phyloP scores from a whole-genome alignment of 2,113 vertebrate species.

The Vidua macroura region DNA sequence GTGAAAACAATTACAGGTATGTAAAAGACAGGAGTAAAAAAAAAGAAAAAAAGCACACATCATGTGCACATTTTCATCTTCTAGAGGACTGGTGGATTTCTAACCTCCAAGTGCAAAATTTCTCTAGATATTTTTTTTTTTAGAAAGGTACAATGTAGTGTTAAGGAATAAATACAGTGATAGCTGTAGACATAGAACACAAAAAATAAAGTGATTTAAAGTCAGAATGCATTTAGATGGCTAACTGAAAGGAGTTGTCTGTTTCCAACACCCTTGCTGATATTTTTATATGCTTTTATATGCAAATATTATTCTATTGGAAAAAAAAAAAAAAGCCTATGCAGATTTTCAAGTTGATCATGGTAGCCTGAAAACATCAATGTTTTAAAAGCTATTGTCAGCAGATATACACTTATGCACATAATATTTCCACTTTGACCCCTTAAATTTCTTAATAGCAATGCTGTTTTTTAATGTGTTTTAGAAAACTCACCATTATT shows the following conservation, averaged over 20 bases:
- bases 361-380: neutral
- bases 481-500: neutral
- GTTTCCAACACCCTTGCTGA: neutral
- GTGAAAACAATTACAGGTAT: neutral
- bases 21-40: neutral
- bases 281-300: neutral
- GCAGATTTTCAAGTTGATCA: neutral
- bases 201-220: neutral
- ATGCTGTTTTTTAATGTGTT: neutral
- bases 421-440: neutral
- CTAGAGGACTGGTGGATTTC: neutral
- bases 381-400: neutral
- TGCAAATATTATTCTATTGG: neutral
- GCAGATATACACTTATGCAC: neutral
- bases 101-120: neutral
- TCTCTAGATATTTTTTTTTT: neutral
- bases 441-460: neutral
- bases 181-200: neutral
- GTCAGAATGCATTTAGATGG: neutral
- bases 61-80: neutral
- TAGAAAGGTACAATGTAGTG: neutral
- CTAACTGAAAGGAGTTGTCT: neutral
- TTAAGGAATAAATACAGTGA: neutral
- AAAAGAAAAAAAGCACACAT: neutral
- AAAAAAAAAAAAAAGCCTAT: neutral